Conservation (phyloP, 2,888 invertebrate species). For the Marronus borbonicus region DNA sequence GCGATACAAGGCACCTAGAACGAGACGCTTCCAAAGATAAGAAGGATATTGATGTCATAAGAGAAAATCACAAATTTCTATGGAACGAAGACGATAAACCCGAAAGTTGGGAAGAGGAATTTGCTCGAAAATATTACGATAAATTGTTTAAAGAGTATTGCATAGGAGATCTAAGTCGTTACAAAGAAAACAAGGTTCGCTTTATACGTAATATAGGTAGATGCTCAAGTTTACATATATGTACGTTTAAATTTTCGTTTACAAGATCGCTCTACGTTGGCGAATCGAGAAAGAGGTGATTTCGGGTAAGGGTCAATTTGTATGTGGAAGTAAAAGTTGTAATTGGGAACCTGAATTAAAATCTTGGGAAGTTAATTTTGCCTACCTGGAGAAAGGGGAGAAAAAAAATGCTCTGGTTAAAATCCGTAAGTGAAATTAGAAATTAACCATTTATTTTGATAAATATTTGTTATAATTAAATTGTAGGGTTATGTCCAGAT, state of each 20-base stretch:
- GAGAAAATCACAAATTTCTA: slow-evolving; percentile 94
- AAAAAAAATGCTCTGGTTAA: slow-evolving; percentile 97
- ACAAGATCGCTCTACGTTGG: slow-evolving; percentile 94
- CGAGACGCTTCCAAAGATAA: slow-evolving; percentile 85
- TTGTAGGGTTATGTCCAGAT: slow-evolving; percentile 86
- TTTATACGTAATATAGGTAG: slow-evolving; percentile 32
- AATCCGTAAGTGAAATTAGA: slow-evolving; percentile 77
- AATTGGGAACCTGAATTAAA: slow-evolving; percentile 76
- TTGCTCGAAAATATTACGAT: slow-evolving; percentile 97
- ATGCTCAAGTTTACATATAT: slow-evolving; percentile 7
- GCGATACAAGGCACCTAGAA: slow-evolving; percentile 77
- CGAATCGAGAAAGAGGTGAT: slow-evolving; percentile 94
- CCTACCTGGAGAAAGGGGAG: slow-evolving; percentile 87
- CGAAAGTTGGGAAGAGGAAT: slow-evolving; percentile 89
- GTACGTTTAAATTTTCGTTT: slow-evolving; percentile 52
- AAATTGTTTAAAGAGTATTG: slow-evolving; percentile 99
- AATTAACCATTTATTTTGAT: not conserved
- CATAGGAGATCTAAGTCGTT: slow-evolving; percentile 91
- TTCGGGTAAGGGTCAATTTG: slow-evolving; percentile 95
- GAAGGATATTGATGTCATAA: slow-evolving; percentile 92
- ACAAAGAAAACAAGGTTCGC: slow-evolving; percentile 92
- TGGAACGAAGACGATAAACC: slow-evolving; percentile 86
- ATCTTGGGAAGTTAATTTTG: slow-evolving; percentile 99
- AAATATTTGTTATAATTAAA: slow-evolving; percentile 41
- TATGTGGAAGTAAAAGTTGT: slow-evolving; percentile 92